Conservation (phyloP, 2,797 vertebrate genomes). For the Prunella strophiata region DNA sequence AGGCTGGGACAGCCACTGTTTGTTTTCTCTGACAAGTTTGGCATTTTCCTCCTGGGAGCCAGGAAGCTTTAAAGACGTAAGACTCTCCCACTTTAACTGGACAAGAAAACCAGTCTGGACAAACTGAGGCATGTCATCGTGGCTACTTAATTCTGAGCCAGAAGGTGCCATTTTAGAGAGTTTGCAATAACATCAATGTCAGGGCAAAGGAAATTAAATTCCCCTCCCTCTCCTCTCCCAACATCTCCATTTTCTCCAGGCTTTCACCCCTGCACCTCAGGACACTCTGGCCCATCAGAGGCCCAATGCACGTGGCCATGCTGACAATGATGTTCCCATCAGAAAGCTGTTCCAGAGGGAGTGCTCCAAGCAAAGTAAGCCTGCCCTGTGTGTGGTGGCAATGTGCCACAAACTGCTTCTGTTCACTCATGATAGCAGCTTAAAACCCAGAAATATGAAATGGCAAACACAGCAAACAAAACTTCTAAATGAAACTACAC, state of each 20-base stretch:
- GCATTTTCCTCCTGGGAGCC: conserved; percentile 63
- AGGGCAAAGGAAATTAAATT: conserved; percentile 60
- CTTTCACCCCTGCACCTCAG: not conserved
- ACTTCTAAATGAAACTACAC: not conserved
- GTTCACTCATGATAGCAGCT: not conserved
- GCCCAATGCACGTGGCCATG: not conserved
- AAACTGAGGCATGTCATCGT: conserved; percentile 57
- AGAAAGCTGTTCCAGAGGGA: not conserved
- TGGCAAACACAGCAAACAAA: not conserved
- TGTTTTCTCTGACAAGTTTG: conserved; percentile 77
- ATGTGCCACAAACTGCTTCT: not conserved
- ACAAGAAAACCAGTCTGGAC: conserved; percentile 72
- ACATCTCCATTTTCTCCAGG: conserved; percentile 25
- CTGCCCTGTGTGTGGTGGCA: not conserved
- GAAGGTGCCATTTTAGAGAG: conserved; percentile 48
- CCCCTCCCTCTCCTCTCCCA: not conserved
- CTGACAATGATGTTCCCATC: not conserved
- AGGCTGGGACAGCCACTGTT: conserved; percentile 73
- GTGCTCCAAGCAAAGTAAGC: not conserved
- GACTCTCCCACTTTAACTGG: conserved; percentile 68
- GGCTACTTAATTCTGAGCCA: conserved; percentile 42
- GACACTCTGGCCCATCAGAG: not conserved
- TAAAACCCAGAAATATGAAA: not conserved
- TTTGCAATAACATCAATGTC: conserved; percentile 45
- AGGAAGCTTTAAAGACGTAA: conserved; percentile 57